Evolutionary conservation across 2,888 invertebrate genomes (phyloP), one percentile per base, ranked within the genome.

Genomic region (Drosophila prostipennis): DNA sequence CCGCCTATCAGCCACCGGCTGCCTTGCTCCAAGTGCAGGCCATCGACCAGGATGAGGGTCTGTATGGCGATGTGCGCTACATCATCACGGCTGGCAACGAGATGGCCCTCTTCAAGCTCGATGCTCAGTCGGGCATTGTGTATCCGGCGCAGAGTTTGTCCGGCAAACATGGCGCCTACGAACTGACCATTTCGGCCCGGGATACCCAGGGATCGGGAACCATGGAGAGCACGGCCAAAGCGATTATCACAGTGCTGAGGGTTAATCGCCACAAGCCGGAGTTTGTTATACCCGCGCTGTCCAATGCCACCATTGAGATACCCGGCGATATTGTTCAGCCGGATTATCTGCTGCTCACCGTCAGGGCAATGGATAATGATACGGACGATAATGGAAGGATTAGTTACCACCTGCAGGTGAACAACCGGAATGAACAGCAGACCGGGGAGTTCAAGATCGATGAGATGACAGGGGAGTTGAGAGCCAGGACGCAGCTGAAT

Each of bases 381-480:
- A 93, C 94, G 0, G 97, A 97, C 1, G 96, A 96, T 76, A 97
- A 97, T 91, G 98, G 98, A 1, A 93, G 95, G 56, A 94, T 98
- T 0, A 96, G 96, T 1, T 98, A 98, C 92, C 96, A 95, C 90
- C 92, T 97, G 68, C 96, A 96, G 92, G 94, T 96, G 3, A 91
- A 91, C 76, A 95, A 96, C 85, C 93, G 94, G 79, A 96, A 96
- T 80, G 94, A 96, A 0, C 95, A 95, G 72, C 95, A 96, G 90
- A 98, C 97, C 0, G 93, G 94, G 10, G 96, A 97, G 90, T 98
- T 98, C 91, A 93, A 93, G 32, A 96, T 98, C 39, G 94, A 98
- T 90, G 93, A 93, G 45, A 94, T 94, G 58, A 95, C 95, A 0
- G 98, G 98, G 0, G 97, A 98, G 80, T 92, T 98, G 14, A 93